Evolutionary conservation across 2,888 invertebrate genomes (phyloP), one percentile per base, ranked within the genome.

Genomic region (Perizoma flavofasciatum): DNA sequence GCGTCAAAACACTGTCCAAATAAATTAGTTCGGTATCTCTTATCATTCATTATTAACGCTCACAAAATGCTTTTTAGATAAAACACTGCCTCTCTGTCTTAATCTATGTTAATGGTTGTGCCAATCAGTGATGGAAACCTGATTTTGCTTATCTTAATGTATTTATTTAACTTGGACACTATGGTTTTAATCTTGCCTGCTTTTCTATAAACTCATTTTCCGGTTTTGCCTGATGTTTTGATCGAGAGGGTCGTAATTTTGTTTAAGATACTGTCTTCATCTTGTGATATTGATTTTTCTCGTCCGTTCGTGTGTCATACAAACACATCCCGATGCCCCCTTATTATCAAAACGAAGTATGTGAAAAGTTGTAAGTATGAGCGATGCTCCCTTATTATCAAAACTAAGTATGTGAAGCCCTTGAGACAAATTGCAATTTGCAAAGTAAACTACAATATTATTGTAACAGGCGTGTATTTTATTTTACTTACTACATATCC

Each of bases 21-120:
- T 43, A 51, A 34, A 49, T 51, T 33, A 33, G 9, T 33, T 51
- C 10, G n/a, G n/a, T 51, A 10, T 51, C 5, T 33, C 10, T 9
- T 48, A 40, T 55, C 44, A 6, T 50, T 37, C n/a, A 34, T 51
- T 55, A 51, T 40, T 33, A 40, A 41, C 10, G 39, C 43, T 41
- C 35, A 6, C 8, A 45, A 61, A 55, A 50, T 9, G 54, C 57
- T 58, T 61, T 61, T 61, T 54, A 58, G 62, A 58, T 58, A 62
- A 50, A 50, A 49, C 22, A 11, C 8, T 50, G 43, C 32, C 41
- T 39, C 11, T 51, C 39, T 10, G 39, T 22, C 40, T 33, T n/a
- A 40, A 56, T 51, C 44, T 55, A 35, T 35, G 41, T 58, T 51
- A 51, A 55, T 52, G 41, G 46, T 49, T 35, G 35, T 50, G 60